phyloP scores from a whole-genome alignment of 2,113 vertebrate species.

The Cettia cetti region DNA sequence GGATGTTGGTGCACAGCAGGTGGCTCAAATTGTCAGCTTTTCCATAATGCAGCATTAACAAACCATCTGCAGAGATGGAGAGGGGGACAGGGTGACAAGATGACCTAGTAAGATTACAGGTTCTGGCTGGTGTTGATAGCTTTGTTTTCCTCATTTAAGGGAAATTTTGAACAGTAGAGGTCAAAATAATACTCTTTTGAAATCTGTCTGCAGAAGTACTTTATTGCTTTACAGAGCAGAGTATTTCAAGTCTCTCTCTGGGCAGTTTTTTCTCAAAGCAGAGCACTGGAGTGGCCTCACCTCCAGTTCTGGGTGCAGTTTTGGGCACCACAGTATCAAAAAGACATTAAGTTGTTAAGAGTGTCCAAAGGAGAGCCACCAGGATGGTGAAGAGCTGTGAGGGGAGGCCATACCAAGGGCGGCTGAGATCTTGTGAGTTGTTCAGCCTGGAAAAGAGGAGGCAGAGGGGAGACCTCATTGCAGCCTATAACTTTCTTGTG shows the following conservation, averaged over 20 bases:
- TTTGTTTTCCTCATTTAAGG: conserved; percentile 17
- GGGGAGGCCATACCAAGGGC: fast-evolving
- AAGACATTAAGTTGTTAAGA: background rate
- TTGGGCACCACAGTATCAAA: background rate
- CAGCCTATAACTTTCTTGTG: fast-evolving
- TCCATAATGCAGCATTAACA: conserved; percentile 18
- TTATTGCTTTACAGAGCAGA: background rate
- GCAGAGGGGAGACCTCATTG: background rate
- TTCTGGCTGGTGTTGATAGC: background rate
- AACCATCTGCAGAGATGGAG: background rate
- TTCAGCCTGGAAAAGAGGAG: background rate
- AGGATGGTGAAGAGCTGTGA: background rate
- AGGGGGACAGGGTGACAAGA: conserved; percentile 1
- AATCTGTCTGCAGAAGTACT: background rate
- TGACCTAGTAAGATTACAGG: conserved; percentile 23
- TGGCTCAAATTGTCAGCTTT: conserved; percentile 40
- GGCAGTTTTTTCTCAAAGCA: background rate
- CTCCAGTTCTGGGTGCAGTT: background rate
- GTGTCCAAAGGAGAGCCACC: fast-evolving
- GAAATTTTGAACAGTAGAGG: background rate
- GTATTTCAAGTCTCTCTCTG: background rate
- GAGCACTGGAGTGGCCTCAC: background rate
- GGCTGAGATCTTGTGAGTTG: background rate
- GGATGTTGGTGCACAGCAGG: conserved; percentile 37
- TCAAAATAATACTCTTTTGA: background rate